Evolutionary conservation across 2,113 vertebrate genomes (phyloP), one percentile per base, ranked within the genome.

Genomic region (Zosterops pallidus): DNA sequence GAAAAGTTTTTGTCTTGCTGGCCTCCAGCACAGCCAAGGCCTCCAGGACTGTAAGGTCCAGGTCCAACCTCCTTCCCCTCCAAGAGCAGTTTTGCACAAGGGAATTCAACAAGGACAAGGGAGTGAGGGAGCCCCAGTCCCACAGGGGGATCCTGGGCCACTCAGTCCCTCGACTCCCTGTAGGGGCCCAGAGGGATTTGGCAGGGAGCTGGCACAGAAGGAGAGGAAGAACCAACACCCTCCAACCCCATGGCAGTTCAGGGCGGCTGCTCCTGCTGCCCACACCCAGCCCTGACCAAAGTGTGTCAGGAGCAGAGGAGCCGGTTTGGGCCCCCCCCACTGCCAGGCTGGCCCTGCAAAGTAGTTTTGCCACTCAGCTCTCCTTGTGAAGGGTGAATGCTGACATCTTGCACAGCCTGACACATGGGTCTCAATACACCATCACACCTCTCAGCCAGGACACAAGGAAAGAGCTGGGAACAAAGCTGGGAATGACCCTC

Each of bases 371-470:
- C 7, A 2, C 12, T 3, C 60, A n/a, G 28, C 25, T 23, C 47
- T 60, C 77, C 69, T 63, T 9, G 47, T 1, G 8, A 89, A 90
- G 31, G 55, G 25, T 70, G 46, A 92, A 57, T 1, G 1, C 0
- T 24, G 15, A 19, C 70, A 71, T n/a, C 79, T 14, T 6, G 2
- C 53, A 39, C 68, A 74, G 90, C 35, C 68, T 3, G 26, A 86
- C 1, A 1, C 33, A 2, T 21, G 11, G 8, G 11, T 46, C 5
- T 59, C 52, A 1, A 3, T 25, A 41, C 28, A 26, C 8, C n/a
- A 25, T 3, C 0, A 0, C 14, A 6, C 11, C 74, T 39, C 33
- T 0, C 1, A 89, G 49, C 33, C 5, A 2, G n/a, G 37, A 82
- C 3, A 9, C 13, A 76, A 49, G 31, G 22, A 72, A 76, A 50